Percentiles rank a stretch among this genome's conserved stretches.
Evolutionary conservation across 2,797 vertebrate genomes (phyloP).

Genomic region (Gymnothorax javanicus): DNA sequence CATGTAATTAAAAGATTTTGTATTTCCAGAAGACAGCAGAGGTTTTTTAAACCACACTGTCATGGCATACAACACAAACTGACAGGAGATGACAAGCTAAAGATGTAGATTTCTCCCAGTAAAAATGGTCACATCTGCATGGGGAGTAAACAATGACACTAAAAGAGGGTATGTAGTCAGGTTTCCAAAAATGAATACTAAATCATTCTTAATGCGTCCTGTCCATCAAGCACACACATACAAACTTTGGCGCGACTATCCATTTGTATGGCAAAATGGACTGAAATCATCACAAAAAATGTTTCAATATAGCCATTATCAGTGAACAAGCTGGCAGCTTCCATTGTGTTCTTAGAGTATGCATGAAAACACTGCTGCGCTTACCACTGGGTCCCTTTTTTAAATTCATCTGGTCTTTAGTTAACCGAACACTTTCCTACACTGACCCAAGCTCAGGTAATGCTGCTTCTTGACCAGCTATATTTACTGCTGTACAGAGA

Average conservation of each 20-base stretch:
- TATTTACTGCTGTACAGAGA: neutral
- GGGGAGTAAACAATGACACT: neutral
- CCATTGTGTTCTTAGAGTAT: neutral
- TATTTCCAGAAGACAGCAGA: neutral
- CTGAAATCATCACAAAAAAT: neutral
- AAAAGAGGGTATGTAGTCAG: neutral
- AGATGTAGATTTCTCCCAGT: constrained; percentile 45
- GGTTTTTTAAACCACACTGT: constrained; percentile 39
- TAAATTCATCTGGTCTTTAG: neutral
- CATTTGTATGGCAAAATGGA: neutral
- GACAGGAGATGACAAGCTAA: constrained; percentile 60
- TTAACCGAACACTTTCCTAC: neutral
- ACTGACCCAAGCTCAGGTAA: neutral
- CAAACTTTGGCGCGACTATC: neutral
- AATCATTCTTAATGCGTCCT: neutral
- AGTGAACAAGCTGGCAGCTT: neutral
- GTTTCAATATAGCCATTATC: neutral
- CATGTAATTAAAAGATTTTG: constrained; percentile 26
- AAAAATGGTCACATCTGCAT: neutral
- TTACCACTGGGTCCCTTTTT: neutral
- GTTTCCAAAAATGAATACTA: neutral
- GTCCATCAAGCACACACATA: neutral
- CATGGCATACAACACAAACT: constrained; percentile 49
- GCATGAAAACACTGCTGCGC: neutral
- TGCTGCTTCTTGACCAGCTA: no score